A percentile compares a stretch with the other conserved stretches of the same genome.
Evolutionary conservation across 1,140 invertebrate genomes (phyloP).

Genomic region (Homalodisca vitripennis): DNA sequence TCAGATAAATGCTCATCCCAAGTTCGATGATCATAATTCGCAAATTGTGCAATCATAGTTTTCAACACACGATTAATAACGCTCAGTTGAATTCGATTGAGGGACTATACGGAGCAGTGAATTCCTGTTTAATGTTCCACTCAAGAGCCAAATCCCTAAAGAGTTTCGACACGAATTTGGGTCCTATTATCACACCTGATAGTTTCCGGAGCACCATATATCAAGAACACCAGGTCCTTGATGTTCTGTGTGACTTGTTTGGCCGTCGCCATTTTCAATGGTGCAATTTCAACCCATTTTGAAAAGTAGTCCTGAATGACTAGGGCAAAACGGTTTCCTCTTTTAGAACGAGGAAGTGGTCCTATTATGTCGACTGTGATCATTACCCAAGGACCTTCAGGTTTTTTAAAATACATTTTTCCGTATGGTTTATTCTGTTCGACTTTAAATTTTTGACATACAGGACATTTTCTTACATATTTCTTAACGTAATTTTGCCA

Average conservation of each 20-base stretch:
- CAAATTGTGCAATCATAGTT: conserved; percentile 45
- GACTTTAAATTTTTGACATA: conserved; percentile 43
- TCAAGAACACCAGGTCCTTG: neutral
- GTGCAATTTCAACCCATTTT: conserved; percentile 46
- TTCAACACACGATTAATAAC: conserved; percentile 50
- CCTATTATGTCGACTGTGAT: conserved; percentile 49
- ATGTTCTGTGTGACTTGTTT: neutral
- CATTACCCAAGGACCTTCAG: conserved; percentile 43
- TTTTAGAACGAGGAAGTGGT: conserved; percentile 45
- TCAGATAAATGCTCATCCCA: conserved; percentile 46
- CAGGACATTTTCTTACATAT: conserved; percentile 39
- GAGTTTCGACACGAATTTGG: neutral
- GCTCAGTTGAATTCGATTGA: conserved; percentile 48
- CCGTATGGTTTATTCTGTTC: conserved; percentile 41
- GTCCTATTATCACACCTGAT: conserved; percentile 18
- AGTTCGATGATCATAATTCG: conserved; percentile 43
- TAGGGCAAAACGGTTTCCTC: conserved; percentile 45
- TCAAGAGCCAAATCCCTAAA: conserved; percentile 8
- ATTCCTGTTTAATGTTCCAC: neutral
- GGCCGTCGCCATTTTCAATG: conserved; percentile 30
- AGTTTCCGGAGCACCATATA: conserved; percentile 19
- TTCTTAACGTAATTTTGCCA: conserved; percentile 40
- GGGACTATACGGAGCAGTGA: conserved; percentile 45
- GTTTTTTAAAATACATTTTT: conserved; percentile 42
- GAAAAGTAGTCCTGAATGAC: conserved; percentile 48